Evolutionary conservation across 2,113 vertebrate genomes (phyloP).

Genomic region (Cebus imitator): DNA sequence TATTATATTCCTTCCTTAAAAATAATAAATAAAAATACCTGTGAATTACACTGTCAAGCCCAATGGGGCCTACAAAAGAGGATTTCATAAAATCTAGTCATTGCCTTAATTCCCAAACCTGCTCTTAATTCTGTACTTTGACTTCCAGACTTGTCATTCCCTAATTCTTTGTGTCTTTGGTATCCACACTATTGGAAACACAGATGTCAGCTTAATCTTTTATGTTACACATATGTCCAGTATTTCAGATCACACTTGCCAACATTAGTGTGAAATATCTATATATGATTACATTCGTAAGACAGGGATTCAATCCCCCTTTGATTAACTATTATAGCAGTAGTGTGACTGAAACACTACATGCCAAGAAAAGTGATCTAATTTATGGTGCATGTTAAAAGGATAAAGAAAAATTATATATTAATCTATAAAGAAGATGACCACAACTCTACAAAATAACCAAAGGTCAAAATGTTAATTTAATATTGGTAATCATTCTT

Average conservation of each 20-base stretch:
- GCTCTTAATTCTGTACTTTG: neutral
- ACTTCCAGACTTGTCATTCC: neutral
- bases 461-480: neutral
- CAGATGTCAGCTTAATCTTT: conserved; percentile 60
- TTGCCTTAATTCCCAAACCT: neutral
- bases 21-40: neutral
- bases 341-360: conserved; percentile 47
- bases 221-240: conserved; percentile 54
- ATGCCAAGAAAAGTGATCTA: conserved; percentile 33
- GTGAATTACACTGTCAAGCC: neutral
- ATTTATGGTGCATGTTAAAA: neutral
- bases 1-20: neutral
- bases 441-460: neutral
- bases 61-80: neutral
- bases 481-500: neutral
- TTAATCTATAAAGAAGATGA: neutral
- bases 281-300: conserved; percentile 55
- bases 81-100: neutral
- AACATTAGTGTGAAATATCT: conserved; percentile 65
- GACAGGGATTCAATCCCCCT: conserved; percentile 22
- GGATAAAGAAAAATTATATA: neutral
- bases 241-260: conserved; percentile 73
- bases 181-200: conserved; percentile 62
- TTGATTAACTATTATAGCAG: conserved; percentile 37
- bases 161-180: neutral